phyloP scores from a whole-genome alignment of 2,113 vertebrate species.

The Carollia perspicillata region DNA sequence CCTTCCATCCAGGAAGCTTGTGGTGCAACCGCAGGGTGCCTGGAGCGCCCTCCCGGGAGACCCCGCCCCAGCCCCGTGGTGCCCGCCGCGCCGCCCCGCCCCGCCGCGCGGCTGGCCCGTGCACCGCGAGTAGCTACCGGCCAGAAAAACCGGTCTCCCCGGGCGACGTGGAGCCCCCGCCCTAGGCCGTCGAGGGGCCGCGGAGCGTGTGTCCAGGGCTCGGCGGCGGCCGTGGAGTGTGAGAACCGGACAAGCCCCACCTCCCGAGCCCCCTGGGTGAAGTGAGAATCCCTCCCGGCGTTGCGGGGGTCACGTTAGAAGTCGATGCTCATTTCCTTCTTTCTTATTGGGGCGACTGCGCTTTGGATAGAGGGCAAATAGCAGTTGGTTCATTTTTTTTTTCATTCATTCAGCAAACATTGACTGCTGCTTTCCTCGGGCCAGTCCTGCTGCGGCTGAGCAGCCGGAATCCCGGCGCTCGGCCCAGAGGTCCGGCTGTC shows the following conservation, averaged over 20 bases:
- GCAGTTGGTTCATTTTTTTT: background rate
- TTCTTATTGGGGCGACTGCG: background rate
- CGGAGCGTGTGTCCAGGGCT: background rate
- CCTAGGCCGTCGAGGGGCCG: background rate
- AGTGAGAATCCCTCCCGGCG: background rate
- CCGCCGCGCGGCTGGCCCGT: background rate
- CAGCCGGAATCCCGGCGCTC: background rate
- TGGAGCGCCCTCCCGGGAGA: background rate
- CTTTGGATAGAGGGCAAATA: background rate
- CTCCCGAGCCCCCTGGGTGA: fast-evolving
- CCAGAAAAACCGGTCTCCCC: background rate
- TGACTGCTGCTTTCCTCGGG: background rate
- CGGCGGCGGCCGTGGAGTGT: background rate
- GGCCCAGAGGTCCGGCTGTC: background rate
- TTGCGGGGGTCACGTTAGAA: background rate
- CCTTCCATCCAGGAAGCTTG: slow-evolving; percentile 62
- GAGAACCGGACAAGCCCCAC: background rate
- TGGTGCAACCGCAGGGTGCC: slow-evolving; percentile 44
- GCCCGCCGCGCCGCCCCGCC: background rate
- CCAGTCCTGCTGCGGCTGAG: background rate
- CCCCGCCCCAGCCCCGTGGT: background rate
- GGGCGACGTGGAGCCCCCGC: no score
- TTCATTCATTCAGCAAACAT: background rate
- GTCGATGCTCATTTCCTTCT: background rate
- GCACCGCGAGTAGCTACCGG: fast-evolving